Evolutionary conservation across 92 coral and sea anemone species (phyloP).

Genomic region (Anthopleura xanthogrammica): DNA sequence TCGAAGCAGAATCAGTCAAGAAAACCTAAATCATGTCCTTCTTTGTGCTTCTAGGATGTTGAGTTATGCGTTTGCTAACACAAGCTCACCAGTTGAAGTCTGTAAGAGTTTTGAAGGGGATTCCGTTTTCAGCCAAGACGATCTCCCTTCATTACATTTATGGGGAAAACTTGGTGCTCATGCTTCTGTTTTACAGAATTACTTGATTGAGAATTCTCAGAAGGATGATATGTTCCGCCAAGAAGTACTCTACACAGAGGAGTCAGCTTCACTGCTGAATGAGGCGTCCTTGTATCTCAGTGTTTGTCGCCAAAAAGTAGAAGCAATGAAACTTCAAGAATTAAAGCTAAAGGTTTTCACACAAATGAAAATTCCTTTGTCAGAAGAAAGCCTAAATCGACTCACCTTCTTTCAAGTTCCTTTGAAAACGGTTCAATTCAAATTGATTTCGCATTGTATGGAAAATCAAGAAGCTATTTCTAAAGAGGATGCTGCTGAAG

Average conservation of each 20-base stretch:
- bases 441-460: constrained; percentile 67
- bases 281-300: constrained; percentile 66
- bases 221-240: constrained; percentile 7
- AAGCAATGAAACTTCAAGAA: constrained; percentile 59
- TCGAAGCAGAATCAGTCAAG: constrained; percentile 41
- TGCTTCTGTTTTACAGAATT: constrained; percentile 53
- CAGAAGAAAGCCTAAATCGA: constrained; percentile 17
- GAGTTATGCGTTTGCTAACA: constrained; percentile 50
- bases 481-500: neutral
- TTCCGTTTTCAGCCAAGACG: constrained; percentile 34
- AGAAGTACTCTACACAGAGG: constrained; percentile 39
- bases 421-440: constrained; percentile 39
- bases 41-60: constrained; percentile 60
- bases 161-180: constrained; percentile 70
- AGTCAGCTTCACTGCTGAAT: constrained; percentile 45
- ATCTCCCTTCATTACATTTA: constrained; percentile 56
- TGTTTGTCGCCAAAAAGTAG: constrained; percentile 58
- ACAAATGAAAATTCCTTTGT: constrained; percentile 12
- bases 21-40: constrained; percentile 26
- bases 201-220: constrained; percentile 29
- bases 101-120: constrained; percentile 31
- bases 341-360: constrained; percentile 42
- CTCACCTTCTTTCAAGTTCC: constrained; percentile 61
- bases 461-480: neutral
- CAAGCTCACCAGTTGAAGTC: constrained; percentile 49